Conservation (phyloP, 2,113 vertebrate genomes). For the Podilymbus podiceps region DNA sequence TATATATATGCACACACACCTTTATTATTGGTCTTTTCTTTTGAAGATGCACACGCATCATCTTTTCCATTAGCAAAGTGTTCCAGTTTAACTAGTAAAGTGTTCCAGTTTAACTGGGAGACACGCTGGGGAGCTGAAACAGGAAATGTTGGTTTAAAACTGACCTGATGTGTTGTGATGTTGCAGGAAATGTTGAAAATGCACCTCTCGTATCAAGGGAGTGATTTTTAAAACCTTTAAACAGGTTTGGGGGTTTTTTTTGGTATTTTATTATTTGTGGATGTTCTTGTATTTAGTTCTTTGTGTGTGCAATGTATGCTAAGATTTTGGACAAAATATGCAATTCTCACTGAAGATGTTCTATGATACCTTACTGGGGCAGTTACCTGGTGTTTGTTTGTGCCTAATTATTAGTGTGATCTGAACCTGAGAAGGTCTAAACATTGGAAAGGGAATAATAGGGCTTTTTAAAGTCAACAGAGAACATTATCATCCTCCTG, state of each 20-base stretch:
- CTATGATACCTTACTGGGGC: not conserved
- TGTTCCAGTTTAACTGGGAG: conserved; percentile 31
- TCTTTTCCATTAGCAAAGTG: conserved; percentile 40
- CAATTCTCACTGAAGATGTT: not conserved
- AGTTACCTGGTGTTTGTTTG: not conserved
- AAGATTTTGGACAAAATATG: not conserved
- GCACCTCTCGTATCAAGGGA: not conserved
- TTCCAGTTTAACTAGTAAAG: conserved; percentile 35
- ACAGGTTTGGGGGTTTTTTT: too few species aligned
- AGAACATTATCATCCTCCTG: not conserved
- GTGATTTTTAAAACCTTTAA: not conserved
- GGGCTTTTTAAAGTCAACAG: not conserved
- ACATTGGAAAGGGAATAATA: not conserved
- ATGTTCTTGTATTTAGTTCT: not conserved
- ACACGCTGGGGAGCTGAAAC: not conserved
- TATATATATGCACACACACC: conserved; percentile 21
- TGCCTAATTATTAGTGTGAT: not conserved
- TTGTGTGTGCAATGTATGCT: not conserved
- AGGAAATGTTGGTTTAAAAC: not conserved
- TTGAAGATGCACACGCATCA: conserved; percentile 37
- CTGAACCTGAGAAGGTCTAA: not conserved
- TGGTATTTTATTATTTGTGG: not conserved
- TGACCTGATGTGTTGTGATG: not conserved
- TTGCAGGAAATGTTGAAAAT: not conserved
- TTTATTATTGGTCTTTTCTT: conserved; percentile 57